Base-by-base conservation (phyloP, 2,888 invertebrate species). In the Hemaris fuciformis region DNA sequence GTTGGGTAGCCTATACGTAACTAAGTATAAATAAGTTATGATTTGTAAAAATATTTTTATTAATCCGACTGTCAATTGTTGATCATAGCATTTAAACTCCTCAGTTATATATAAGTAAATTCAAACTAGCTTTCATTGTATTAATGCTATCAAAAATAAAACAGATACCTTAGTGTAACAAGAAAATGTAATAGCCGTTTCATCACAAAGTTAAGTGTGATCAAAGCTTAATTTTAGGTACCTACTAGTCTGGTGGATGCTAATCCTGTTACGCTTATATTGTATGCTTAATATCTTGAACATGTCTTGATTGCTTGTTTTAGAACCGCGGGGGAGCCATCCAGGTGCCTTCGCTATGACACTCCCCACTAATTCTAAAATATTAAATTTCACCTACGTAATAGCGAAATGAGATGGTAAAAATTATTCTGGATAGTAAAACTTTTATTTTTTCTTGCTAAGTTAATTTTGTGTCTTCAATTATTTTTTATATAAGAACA, bases 251-350 rank as follows among this genome's bases (percentile, higher is more conserved):
- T 59, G 56, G 59, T 46, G 43, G 59, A 59, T 57, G 64, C 45
- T 64, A 64, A 64, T 59, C 59, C 34, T 43, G 45, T 64, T 57
- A 64, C 56, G 58, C 56, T 57, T 64, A 60, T 60, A 59, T 46
- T 60, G 58, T 18, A 59, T 56, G 43, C 38, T 38, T 63, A 42
- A 61, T 53, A 58, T 61, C 53, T 60, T 41, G 41, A 60, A 53
- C 60, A 60, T 48, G 53, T 60, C 60, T 60, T 53, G 60, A 60
- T 60, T 60, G 41, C 60, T 60, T 60, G 48, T 60, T 60, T 60
- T 60, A 60, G 60, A 60, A 60, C 60, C 60, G 41, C 53, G 13
- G 48, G 60, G 60, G 31, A 45, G 45, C 45, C 20, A 41, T 42
- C 41, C 53, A 41, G 41, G 60, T 60, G 60, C 41, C 38, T 22